Conservation (phyloP, 2,888 invertebrate species). For the Salpingus planirostris region DNA sequence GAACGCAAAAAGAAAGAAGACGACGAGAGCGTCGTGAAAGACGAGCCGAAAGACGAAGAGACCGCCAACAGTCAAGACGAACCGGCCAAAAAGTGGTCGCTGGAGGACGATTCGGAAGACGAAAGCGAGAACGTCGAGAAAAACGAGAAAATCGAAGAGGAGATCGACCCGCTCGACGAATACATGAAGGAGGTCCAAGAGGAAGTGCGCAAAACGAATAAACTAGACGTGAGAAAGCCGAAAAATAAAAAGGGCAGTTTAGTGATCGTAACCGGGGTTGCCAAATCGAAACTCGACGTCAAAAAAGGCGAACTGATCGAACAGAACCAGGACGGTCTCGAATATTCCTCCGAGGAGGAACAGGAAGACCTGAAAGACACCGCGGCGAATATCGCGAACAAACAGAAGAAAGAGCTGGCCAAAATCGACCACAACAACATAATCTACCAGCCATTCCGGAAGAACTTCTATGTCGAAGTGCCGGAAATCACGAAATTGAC, state of each 20-base stretch:
- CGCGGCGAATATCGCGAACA: constrained; percentile 79
- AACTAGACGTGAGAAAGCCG: constrained; percentile 52
- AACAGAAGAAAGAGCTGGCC: constrained; percentile 84
- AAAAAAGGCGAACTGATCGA: constrained; percentile 98
- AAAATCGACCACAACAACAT: constrained; percentile 87
- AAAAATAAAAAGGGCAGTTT: constrained; percentile 52
- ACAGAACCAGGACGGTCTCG: constrained; percentile 95
- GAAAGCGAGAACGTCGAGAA: constrained; percentile 50
- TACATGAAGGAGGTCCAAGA: constrained; percentile 86
- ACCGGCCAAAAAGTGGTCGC: constrained; percentile 78
- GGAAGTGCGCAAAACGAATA: constrained; percentile 75
- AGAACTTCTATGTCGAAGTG: constrained; percentile 95
- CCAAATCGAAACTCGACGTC: constrained; percentile 67
- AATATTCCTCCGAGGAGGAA: constrained; percentile 96
- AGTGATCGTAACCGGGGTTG: constrained; percentile 76
- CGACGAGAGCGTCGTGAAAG: constrained; percentile 72
- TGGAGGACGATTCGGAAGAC: constrained; percentile 94
- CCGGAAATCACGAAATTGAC: constrained; percentile 93
- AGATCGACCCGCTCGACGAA: constrained; percentile 93
- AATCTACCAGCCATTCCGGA: constrained; percentile 71
- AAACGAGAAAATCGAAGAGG: constrained; percentile 54
- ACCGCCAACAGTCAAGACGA: constrained; percentile 19
- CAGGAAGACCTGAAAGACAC: constrained; percentile 89
- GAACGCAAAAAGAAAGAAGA: constrained; percentile 84
- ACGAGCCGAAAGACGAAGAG: too few relatives aligned